Evolutionary conservation across 2,113 vertebrate genomes (phyloP).

Genomic region (Rhombomys opimus): DNA sequence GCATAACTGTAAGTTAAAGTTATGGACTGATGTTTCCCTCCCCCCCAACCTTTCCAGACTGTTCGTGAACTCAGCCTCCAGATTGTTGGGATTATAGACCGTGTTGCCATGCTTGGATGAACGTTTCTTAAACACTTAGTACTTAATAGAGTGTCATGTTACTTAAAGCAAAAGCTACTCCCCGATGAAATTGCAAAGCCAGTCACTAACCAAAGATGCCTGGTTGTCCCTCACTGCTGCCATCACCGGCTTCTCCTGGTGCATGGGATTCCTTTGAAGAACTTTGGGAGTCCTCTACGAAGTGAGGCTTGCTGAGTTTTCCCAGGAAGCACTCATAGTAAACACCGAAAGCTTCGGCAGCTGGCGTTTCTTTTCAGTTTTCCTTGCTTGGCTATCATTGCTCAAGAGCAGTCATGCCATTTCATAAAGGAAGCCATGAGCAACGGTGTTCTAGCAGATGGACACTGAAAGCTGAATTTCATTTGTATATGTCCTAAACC

Average conservation of each 20-base stretch:
- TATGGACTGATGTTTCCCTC: not conserved
- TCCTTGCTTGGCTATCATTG: not conserved
- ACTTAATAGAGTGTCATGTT: not conserved
- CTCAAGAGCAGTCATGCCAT: not conserved
- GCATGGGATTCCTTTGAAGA: not conserved
- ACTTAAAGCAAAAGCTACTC: not conserved
- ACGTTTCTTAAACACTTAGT: not conserved
- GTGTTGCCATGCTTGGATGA: not conserved
- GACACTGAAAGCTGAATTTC: not conserved
- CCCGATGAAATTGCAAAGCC: conserved; percentile 1
- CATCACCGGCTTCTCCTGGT: not conserved
- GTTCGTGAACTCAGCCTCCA: not conserved
- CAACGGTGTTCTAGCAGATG: not conserved
- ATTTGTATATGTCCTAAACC: not conserved
- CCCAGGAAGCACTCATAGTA: not conserved
- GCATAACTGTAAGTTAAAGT: not conserved
- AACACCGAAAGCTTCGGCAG: not conserved
- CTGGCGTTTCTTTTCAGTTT: not conserved
- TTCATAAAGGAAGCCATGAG: not conserved
- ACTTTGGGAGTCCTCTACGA: not conserved
- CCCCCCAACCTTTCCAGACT: not conserved
- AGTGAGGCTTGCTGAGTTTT: not conserved
- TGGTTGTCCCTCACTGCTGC: not conserved
- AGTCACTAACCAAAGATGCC: not conserved
- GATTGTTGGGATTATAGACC: not conserved